Evolutionary conservation across 2,113 vertebrate species (phyloP).

Genomic region (Erinaceus europaeus): DNA sequence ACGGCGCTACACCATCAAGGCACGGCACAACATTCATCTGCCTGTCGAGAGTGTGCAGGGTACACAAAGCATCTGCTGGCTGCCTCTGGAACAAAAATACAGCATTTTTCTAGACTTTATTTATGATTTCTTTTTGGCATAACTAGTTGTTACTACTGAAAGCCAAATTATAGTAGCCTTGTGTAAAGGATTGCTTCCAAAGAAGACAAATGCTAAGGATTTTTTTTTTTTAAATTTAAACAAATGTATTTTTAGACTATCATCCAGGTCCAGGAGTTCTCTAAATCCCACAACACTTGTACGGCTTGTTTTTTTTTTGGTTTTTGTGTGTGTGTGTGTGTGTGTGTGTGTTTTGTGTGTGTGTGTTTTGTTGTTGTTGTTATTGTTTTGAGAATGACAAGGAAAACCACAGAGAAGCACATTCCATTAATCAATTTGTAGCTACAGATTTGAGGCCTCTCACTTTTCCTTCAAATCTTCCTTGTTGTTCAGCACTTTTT

Average conservation of each 20-base stretch:
- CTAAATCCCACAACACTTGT: slow-evolving; percentile 3
- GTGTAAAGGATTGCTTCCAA: slow-evolving; percentile 53
- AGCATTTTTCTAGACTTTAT: slow-evolving; percentile 55
- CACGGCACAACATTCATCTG: slow-evolving; percentile 41
- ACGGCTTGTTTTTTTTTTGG: neutral
- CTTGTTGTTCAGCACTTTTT: neutral
- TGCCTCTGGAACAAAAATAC: slow-evolving; percentile 68
- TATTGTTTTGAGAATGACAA: too few species aligned
- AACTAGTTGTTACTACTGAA: slow-evolving; percentile 51
- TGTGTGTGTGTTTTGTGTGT: too few species aligned
- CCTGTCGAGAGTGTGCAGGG: slow-evolving; percentile 51
- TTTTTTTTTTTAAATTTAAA: slow-evolving; percentile 22
- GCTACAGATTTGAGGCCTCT: neutral
- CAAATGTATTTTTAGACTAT: slow-evolving; percentile 51
- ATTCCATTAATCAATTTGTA: neutral
- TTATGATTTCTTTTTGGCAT: slow-evolving; percentile 70
- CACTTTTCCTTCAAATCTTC: slow-evolving; percentile 39
- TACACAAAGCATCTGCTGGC: slow-evolving; percentile 57
- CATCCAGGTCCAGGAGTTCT: slow-evolving; percentile 58
- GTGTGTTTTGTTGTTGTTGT: too few species aligned
- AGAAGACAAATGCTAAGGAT: slow-evolving; percentile 52
- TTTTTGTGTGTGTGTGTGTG: too few species aligned
- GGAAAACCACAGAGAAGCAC: too few species aligned
- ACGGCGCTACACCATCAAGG: slow-evolving; percentile 14
- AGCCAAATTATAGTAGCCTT: slow-evolving; percentile 57